A percentile compares a stretch with the other conserved stretches of the same genome.
Evolutionary conservation across 2,113 vertebrate genomes (phyloP).

Genomic region (Mastomys natalensis): DNA sequence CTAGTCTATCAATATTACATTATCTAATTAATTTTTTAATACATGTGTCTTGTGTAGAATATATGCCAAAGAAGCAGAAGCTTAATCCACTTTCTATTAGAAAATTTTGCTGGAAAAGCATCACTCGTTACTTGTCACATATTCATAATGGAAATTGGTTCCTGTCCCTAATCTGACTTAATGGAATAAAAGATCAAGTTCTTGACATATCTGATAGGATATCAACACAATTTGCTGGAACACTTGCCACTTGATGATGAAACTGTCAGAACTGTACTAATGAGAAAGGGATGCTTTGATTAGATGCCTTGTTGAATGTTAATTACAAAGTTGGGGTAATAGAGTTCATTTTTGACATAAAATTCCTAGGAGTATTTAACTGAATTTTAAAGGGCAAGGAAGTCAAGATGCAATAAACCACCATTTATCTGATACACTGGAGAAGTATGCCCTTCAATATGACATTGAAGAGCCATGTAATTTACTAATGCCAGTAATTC

Average conservation of each 20-base stretch:
- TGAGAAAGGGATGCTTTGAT: constrained; percentile 74
- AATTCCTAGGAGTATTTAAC: constrained; percentile 36
- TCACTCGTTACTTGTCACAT: constrained; percentile 58
- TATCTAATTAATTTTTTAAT: constrained; percentile 67
- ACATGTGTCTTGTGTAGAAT: background rate
- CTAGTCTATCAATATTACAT: constrained; percentile 60
- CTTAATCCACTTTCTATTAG: constrained; percentile 48
- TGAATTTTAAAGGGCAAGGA: constrained; percentile 4
- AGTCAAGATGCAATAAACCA: constrained; percentile 18
- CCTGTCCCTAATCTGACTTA: constrained; percentile 75
- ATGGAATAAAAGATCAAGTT: constrained; percentile 77
- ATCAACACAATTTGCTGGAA: constrained; percentile 76
- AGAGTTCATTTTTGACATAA: constrained; percentile 62
- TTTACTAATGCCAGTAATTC: background rate
- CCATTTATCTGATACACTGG: background rate
- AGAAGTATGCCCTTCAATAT: constrained; percentile 5
- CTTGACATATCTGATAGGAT: constrained; percentile 75
- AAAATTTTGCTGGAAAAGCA: constrained; percentile 44
- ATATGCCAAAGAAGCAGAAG: background rate
- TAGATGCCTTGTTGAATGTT: constrained; percentile 71
- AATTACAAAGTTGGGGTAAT: constrained; percentile 73
- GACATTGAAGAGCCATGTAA: constrained; percentile 6
- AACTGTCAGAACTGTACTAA: constrained; percentile 75
- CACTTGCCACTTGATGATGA: constrained; percentile 74
- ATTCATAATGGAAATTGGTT: constrained; percentile 79